Percentiles rank a stretch among this genome's conserved stretches.
These are phyloP conservation scores for Bovichtus variegatus DNA, from an alignment of 2,797 vertebrate genomes.

Conservation along the genomic window DNA sequence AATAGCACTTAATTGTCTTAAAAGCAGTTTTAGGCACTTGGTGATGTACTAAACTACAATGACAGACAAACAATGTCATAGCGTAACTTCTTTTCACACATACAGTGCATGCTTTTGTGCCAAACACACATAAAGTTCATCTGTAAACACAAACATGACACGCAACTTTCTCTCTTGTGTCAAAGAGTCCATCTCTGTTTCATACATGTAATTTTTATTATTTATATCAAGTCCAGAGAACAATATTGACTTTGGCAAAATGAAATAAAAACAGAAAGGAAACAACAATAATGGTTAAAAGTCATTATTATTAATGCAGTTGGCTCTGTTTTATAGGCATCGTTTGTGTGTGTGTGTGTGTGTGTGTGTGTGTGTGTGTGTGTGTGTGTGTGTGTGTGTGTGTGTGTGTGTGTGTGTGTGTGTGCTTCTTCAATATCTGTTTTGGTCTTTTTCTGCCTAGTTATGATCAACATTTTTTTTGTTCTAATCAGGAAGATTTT, in stretches of 20 bases:
- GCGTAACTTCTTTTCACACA: not conserved
- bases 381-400: constrained; percentile 13
- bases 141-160: constrained; percentile 20
- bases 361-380: constrained; percentile 22
- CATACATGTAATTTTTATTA: constrained; percentile 81
- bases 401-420: constrained; percentile 41
- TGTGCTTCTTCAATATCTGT: constrained; percentile 45
- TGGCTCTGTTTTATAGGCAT: constrained; percentile 68
- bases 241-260: constrained; percentile 85
- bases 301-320: constrained; percentile 60
- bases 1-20: not conserved
- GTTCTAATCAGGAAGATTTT: constrained; percentile 53
- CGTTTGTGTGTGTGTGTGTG: constrained; percentile 21
- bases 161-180: constrained; percentile 13
- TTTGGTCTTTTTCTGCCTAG: constrained; percentile 40
- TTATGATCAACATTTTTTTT: constrained; percentile 46
- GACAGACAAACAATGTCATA: not conserved
- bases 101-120: not conserved
- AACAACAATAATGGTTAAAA: constrained; percentile 72
- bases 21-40: not conserved
- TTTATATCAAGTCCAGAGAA: constrained; percentile 84
- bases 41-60: not conserved
- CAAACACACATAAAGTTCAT: not conserved
- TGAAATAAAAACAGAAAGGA: constrained; percentile 73
- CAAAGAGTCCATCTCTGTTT: constrained; percentile 59